Evolutionary conservation across 2,797 vertebrate genomes (phyloP).

Genomic region (Crenuchus spilurus): DNA sequence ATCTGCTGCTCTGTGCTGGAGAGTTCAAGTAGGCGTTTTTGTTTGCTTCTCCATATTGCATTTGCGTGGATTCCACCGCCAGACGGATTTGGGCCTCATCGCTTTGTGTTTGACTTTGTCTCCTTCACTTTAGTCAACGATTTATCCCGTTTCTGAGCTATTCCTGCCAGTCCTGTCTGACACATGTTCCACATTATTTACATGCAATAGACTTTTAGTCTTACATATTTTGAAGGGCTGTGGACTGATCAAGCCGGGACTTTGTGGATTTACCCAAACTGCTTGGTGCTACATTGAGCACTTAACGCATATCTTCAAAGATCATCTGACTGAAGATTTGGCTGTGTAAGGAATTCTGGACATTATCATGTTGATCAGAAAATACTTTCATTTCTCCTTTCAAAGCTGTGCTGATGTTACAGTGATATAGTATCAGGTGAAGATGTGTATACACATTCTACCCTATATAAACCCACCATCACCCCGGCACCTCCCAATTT

Average conservation of each 20-base stretch:
- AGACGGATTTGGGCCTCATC: slow-evolving; percentile 42
- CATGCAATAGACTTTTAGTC: not conserved
- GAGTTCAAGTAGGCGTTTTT: not conserved
- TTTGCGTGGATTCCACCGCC: slow-evolving; percentile 50
- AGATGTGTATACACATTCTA: no score
- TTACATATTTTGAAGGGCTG: not conserved
- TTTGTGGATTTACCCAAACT: not conserved
- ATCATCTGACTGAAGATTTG: no score
- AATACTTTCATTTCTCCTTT: no score
- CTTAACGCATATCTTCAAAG: no score
- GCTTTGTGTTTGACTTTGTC: slow-evolving; percentile 61
- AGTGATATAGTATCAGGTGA: no score
- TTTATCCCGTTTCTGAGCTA: slow-evolving; percentile 55
- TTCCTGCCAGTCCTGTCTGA: slow-evolving; percentile 53
- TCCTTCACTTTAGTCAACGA: slow-evolving; percentile 57
- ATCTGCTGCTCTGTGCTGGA: not conserved
- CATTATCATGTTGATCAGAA: no score
- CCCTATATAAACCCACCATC: no score
- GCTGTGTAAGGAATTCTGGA: no score
- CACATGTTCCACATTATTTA: slow-evolving; percentile 63
- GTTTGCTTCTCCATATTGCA: slow-evolving; percentile 25
- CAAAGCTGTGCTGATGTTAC: no score
- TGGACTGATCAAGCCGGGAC: not conserved
- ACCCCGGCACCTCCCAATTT: no score
- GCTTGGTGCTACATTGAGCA: slow-evolving; percentile 10